Evolutionary conservation across 2,113 vertebrate genomes (phyloP).

Genomic region (Dromaius novaehollandiae): DNA sequence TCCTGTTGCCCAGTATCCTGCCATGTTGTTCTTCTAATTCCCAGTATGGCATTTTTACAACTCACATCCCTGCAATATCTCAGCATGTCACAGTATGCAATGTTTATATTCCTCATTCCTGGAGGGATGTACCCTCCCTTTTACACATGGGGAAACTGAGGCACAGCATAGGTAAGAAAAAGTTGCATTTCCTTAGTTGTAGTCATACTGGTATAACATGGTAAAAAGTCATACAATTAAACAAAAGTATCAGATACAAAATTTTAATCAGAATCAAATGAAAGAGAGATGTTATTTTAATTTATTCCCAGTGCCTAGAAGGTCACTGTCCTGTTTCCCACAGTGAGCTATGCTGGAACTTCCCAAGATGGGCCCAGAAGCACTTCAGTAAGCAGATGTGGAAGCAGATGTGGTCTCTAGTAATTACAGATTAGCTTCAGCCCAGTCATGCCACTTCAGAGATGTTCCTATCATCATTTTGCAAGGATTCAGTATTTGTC

Average conservation of each 20-base stretch:
- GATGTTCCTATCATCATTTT: background rate
- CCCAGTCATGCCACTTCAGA: background rate
- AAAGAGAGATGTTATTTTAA: background rate
- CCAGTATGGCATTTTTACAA: background rate
- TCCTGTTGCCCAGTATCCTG: background rate
- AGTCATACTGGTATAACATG: background rate
- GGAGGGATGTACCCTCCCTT: background rate
- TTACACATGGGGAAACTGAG: background rate
- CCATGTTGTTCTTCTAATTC: background rate
- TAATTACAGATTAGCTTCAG: background rate
- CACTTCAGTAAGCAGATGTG: background rate
- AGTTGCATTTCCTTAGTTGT: too few relatives aligned
- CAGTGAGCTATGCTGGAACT: background rate
- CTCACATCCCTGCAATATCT: too few relatives aligned
- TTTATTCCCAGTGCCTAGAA: background rate
- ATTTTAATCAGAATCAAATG: background rate
- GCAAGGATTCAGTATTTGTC: background rate
- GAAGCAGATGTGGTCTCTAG: background rate
- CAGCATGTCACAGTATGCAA: background rate
- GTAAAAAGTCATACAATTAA: background rate
- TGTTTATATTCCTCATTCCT: background rate
- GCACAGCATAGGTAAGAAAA: background rate
- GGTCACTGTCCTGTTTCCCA: background rate
- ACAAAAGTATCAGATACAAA: background rate
- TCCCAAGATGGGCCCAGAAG: background rate